Conservation (phyloP, 2,797 vertebrate genomes). For the Thaleichthys pacificus region DNA sequence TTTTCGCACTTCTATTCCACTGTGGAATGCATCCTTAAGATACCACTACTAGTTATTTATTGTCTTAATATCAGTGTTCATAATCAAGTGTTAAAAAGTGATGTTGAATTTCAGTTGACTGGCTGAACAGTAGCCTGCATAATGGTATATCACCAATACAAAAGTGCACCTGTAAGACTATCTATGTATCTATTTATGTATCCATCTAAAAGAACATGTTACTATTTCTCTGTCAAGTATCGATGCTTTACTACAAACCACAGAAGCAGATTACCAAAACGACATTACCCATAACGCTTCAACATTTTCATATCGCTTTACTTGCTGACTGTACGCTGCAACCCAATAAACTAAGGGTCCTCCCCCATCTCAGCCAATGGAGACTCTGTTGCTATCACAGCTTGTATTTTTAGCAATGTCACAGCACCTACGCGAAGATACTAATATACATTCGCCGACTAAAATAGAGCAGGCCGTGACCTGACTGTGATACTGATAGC, state of each 20-base stretch:
- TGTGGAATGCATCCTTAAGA: background rate
- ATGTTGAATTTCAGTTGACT: too few species aligned
- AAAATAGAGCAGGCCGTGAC: background rate
- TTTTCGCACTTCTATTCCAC: background rate
- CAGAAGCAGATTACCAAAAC: slow-evolving; percentile 52
- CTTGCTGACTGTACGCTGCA: slow-evolving; percentile 57
- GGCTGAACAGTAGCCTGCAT: too few species aligned
- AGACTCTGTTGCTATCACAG: slow-evolving; percentile 88
- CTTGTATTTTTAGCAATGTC: slow-evolving; percentile 91
- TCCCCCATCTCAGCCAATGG: slow-evolving; percentile 77
- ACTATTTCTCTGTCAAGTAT: background rate
- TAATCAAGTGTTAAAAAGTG: too few species aligned
- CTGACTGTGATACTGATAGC: background rate
- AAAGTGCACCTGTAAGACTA: too few species aligned
- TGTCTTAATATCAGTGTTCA: background rate
- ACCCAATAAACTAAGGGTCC: slow-evolving; percentile 72
- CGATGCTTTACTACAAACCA: background rate
- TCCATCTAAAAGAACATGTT: too few species aligned
- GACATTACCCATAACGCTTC: slow-evolving; percentile 75
- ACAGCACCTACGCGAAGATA: slow-evolving; percentile 46
- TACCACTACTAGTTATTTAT: background rate
- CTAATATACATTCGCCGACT: slow-evolving; percentile 41
- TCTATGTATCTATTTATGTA: too few species aligned
- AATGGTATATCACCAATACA: too few species aligned
- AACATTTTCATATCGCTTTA: slow-evolving; percentile 25